A percentile compares a stretch with the other conserved stretches of the same genome.
Conservation (phyloP, 2,113 vertebrate genomes). For the Mus spicilegus region DNA sequence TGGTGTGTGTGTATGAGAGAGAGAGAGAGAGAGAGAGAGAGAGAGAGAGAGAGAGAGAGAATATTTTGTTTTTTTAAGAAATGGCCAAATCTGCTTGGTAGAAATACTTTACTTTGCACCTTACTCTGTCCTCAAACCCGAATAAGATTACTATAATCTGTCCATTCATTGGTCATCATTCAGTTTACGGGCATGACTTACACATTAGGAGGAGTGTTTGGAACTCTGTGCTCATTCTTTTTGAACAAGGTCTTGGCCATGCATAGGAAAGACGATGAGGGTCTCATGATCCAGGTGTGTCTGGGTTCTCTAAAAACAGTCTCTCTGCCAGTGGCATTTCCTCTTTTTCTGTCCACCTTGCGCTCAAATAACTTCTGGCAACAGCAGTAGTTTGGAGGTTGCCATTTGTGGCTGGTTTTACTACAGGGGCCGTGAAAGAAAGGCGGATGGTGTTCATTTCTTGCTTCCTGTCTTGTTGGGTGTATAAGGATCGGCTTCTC, state of each 20-base stretch:
- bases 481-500: background rate
- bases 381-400: background rate
- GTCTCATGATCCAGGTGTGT: background rate
- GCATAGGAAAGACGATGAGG: background rate
- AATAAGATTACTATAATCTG: background rate
- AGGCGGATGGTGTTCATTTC: constrained; percentile 26
- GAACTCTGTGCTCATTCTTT: background rate
- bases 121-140: background rate
- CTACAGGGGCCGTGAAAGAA: background rate
- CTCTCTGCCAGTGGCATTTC: background rate
- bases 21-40: too few relatives aligned
- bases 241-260: background rate
- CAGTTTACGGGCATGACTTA: background rate
- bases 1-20: background rate
- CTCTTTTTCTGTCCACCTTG: constrained; percentile 17
- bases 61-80: background rate
- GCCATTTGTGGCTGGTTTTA: constrained; percentile 45
- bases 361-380: constrained; percentile 39
- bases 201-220: background rate
- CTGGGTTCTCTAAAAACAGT: constrained; percentile 17
- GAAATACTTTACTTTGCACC: background rate
- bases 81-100: background rate
- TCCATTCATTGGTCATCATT: background rate
- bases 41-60: too few relatives aligned
- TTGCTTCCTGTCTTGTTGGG: constrained; percentile 63